phyloP scores from a whole-genome alignment of 2,797 vertebrate species.

The Setipinna tenuifilis region DNA sequence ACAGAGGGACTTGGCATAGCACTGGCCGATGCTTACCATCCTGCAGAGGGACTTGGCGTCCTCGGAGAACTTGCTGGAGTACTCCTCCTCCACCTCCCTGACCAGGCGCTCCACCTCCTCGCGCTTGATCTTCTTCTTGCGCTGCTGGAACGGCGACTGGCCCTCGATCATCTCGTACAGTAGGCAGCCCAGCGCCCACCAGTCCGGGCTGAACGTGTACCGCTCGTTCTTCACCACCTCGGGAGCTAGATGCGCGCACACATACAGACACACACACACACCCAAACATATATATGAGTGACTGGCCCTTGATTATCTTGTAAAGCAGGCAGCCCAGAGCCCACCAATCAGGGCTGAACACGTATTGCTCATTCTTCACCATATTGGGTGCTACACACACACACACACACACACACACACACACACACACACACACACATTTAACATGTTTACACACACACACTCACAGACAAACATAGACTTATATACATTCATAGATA shows the following conservation, averaged over 20 bases:
- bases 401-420: background rate
- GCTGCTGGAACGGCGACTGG: slow-evolving; percentile 97
- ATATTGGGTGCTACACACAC: slow-evolving; percentile 87
- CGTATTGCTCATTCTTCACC: slow-evolving; percentile 94
- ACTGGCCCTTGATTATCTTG: slow-evolving; percentile 96
- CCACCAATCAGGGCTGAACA: slow-evolving; percentile 98
- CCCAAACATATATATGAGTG: slow-evolving; percentile 48
- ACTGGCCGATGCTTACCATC: slow-evolving; percentile 75
- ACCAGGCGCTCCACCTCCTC: slow-evolving; percentile 96
- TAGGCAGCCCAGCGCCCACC: slow-evolving; percentile 97
- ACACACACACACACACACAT: slow-evolving; percentile 1
- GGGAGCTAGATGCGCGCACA: slow-evolving; percentile 75
- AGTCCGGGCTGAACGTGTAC: slow-evolving; percentile 96
- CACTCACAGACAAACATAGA: slow-evolving; percentile 4
- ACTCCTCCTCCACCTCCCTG: slow-evolving; percentile 89
- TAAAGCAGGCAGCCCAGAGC: slow-evolving; percentile 93
- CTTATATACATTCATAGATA: background rate
- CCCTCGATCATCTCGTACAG: slow-evolving; percentile 98
- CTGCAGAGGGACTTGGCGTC: slow-evolving; percentile 87
- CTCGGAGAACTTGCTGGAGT: slow-evolving; percentile 87
- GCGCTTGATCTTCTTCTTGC: slow-evolving; percentile 96
- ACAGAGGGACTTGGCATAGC: no score
- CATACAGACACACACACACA: slow-evolving; percentile 16
- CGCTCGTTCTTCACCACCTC: slow-evolving; percentile 96
- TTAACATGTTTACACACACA: background rate